A percentile compares a stretch with the other conserved stretches of the same genome.
Evolutionary conservation across 1,140 invertebrate species (phyloP).

Genomic region (Calephelis nemesis): DNA sequence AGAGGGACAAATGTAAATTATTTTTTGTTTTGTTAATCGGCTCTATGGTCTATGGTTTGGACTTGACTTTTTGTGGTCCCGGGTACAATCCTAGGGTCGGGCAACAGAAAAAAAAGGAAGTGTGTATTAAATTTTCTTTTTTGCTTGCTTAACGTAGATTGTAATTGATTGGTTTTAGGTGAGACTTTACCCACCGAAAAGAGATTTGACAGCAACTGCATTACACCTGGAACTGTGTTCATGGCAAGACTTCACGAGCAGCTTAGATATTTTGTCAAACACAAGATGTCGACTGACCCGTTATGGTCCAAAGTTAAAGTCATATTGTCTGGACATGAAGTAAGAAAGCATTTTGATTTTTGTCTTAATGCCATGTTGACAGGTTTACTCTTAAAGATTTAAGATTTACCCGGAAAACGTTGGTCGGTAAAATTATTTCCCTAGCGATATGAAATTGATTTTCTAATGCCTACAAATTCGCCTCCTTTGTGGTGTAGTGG

Average conservation of each 20-base stretch:
- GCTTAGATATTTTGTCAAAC: slow-evolving; percentile 91
- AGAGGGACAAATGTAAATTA: too few species aligned
- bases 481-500: too few species aligned
- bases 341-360: slow-evolving; percentile 52
- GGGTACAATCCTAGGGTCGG: too few species aligned
- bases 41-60: too few species aligned
- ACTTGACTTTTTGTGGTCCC: too few species aligned
- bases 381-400: background rate
- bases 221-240: slow-evolving; percentile 95
- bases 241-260: slow-evolving; percentile 93
- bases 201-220: slow-evolving; percentile 97
- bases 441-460: background rate
- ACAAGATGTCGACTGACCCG: slow-evolving; percentile 91
- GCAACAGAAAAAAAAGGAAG: too few species aligned
- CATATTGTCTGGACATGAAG: slow-evolving; percentile 91
- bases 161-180: slow-evolving; percentile 53
- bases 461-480: too few species aligned
- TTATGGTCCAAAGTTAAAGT: slow-evolving; percentile 91
- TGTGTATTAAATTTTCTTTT: too few species aligned
- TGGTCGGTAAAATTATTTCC: too few species aligned
- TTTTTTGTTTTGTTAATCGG: too few species aligned
- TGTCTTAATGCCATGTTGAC: background rate
- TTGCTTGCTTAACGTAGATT: too few species aligned
- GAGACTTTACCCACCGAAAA: slow-evolving; percentile 86
- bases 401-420: background rate